Conservation (phyloP, 1,140 invertebrate genomes). For the Megalonaias nervosa region DNA sequence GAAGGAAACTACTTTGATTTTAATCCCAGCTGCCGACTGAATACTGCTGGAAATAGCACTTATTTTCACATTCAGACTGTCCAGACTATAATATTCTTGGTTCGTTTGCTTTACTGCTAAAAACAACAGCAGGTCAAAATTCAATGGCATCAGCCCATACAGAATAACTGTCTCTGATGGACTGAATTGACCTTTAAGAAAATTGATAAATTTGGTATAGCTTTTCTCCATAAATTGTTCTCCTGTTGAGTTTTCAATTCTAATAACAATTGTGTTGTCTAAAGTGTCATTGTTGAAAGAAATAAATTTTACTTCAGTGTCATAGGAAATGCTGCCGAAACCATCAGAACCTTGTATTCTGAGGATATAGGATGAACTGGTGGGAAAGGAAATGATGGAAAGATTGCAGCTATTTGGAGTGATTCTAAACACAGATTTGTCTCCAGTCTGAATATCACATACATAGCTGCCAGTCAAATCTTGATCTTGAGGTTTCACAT, state of each 20-base stretch:
- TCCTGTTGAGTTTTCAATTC: slow-evolving; percentile 24
- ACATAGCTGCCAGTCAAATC: slow-evolving; percentile 90
- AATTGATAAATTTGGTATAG: slow-evolving; percentile 24
- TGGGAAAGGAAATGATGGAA: slow-evolving; percentile 70
- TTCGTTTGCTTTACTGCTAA: slow-evolving; percentile 20
- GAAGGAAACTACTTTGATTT: slow-evolving; percentile 38
- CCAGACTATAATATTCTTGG: slow-evolving; percentile 11
- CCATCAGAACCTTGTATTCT: slow-evolving; percentile 92
- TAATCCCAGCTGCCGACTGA: slow-evolving; percentile 37
- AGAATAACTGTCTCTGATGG: slow-evolving; percentile 24
- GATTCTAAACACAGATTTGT: slow-evolving; percentile 78
- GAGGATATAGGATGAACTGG: slow-evolving; percentile 74
- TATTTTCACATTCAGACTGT: slow-evolving; percentile 5
- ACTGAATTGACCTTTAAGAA: slow-evolving; percentile 19
- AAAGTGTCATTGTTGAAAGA: slow-evolving; percentile 86
- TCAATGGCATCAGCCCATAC: slow-evolving; percentile 17
- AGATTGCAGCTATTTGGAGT: slow-evolving; percentile 83
- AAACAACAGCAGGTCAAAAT: slow-evolving; percentile 29
- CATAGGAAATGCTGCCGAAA: slow-evolving; percentile 81
- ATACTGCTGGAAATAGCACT: slow-evolving; percentile 10
- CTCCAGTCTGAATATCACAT: slow-evolving; percentile 76
- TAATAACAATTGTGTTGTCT: slow-evolving; percentile 80
- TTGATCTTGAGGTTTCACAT: slow-evolving; percentile 91
- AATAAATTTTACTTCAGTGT: slow-evolving; percentile 86
- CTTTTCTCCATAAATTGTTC: slow-evolving; percentile 29